These are phyloP conservation scores for Ericerus pela DNA, from an alignment of 1,140 invertebrate species.

Conservation along the genomic window DNA sequence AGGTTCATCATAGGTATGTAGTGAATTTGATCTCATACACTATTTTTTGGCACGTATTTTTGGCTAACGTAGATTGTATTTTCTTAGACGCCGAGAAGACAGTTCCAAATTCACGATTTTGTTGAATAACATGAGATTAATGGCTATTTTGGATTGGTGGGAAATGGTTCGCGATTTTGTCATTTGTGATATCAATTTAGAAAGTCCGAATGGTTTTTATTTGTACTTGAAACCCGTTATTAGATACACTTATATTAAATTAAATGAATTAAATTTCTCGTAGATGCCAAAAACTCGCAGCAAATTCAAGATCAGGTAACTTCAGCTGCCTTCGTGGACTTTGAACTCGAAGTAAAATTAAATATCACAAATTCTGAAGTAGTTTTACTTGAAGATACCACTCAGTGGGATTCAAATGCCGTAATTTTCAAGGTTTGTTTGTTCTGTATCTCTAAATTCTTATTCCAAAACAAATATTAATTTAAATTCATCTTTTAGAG, in stretches of 20 bases:
- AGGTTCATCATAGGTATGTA: conserved; percentile 74
- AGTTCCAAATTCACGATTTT: conserved; percentile 75
- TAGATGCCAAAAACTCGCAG: too few species aligned
- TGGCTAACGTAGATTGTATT: too few species aligned
- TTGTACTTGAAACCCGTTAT: too few species aligned
- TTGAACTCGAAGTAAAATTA: conserved; percentile 80
- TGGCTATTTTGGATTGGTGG: conserved; percentile 90
- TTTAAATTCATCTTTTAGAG: conserved; percentile 38
- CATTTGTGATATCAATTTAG: conserved; percentile 23
- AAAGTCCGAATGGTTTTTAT: too few species aligned
- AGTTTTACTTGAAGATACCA: conserved; percentile 81
- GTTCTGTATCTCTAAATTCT: conserved; percentile 23
- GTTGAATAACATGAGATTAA: conserved; percentile 87
- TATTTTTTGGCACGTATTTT: too few species aligned
- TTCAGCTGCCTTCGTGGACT: too few species aligned
- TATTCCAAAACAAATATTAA: too few species aligned
- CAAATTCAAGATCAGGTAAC: too few species aligned
- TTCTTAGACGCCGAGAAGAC: conserved; percentile 45
- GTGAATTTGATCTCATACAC: too few species aligned
- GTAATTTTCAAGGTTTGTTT: conserved; percentile 69
- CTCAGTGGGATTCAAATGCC: conserved; percentile 74
- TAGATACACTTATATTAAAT: too few species aligned
- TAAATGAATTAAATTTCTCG: too few species aligned
- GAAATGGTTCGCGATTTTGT: conserved; percentile 71
- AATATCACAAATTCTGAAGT: conserved; percentile 92